A percentile compares a stretch with the other conserved stretches of the same genome.
These are phyloP conservation scores for Bathynomus jamesi DNA, from an alignment of 1,140 invertebrate genomes.

Conservation along the genomic window DNA sequence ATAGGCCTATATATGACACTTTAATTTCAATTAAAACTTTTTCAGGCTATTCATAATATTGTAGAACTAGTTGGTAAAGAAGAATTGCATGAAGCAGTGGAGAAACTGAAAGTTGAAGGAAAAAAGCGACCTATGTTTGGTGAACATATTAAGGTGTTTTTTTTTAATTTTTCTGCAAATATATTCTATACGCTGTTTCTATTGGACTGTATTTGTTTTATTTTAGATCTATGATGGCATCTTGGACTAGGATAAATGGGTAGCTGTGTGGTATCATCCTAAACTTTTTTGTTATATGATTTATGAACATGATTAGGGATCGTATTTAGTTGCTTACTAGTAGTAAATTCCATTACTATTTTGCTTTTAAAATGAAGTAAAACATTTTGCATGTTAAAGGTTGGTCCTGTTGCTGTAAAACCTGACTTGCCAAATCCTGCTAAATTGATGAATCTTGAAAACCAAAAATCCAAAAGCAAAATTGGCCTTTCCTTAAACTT, in stretches of 20 bases:
- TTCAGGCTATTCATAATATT: slow-evolving; percentile 27
- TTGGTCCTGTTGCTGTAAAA: background rate
- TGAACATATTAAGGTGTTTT: slow-evolving; percentile 26
- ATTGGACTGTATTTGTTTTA: too few species aligned
- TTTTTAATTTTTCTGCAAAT: background rate
- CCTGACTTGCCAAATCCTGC: background rate
- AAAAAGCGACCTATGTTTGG: slow-evolving; percentile 23
- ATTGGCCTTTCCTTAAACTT: background rate
- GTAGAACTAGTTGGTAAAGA: slow-evolving; percentile 25
- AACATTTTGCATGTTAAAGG: background rate
- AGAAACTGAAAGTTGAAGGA: slow-evolving; percentile 1
- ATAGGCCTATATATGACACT: too few species aligned
- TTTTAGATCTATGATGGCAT: too few species aligned
- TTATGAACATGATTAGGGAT: too few species aligned
- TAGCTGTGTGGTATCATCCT: too few species aligned
- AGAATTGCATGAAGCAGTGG: slow-evolving; percentile 19
- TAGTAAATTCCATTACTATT: too few species aligned
- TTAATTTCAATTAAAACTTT: too few species aligned
- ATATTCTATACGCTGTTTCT: too few species aligned
- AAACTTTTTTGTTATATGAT: too few species aligned
- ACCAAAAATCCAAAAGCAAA: background rate
- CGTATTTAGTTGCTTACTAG: too few species aligned
- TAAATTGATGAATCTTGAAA: background rate
- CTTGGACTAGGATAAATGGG: too few species aligned
- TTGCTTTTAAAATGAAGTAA: background rate